These are phyloP conservation scores for Corynorhinus townsendii DNA, from an alignment of 2,113 vertebrate genomes.

Conservation along the genomic window DNA sequence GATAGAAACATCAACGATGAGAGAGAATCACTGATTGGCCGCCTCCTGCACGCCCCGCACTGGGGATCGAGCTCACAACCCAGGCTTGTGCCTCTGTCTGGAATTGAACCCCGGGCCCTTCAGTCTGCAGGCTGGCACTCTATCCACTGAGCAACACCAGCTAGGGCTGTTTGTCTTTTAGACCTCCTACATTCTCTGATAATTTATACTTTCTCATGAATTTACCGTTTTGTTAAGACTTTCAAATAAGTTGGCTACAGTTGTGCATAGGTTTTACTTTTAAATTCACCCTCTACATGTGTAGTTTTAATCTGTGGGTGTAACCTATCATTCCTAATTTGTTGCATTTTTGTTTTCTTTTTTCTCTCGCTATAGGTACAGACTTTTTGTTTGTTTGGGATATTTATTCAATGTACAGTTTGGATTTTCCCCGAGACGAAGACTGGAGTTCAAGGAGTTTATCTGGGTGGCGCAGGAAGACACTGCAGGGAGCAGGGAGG, in stretches of 20 bases:
- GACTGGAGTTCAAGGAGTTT: neutral
- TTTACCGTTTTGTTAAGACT: neutral
- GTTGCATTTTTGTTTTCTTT: neutral
- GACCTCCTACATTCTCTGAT: neutral
- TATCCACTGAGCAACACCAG: no score
- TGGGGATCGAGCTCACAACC: no score
- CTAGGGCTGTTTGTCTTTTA: neutral
- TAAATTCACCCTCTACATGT: neutral
- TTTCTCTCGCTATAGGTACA: neutral
- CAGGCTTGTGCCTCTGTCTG: no score
- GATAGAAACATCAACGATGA: no score
- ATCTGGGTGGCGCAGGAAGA: neutral
- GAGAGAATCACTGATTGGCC: no score
- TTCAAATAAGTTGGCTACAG: neutral
- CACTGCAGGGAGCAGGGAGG: neutral
- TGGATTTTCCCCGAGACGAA: neutral
- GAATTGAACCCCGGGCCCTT: no score
- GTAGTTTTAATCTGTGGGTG: neutral
- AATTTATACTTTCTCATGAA: neutral
- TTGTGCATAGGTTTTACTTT: neutral
- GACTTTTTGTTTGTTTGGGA: neutral
- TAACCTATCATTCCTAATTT: neutral
- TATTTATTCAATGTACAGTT: neutral
- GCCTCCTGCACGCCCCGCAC: no score
- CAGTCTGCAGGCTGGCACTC: no score